Conservation (phyloP, 2,888 invertebrate species). For the Xestia sexstrigata region DNA sequence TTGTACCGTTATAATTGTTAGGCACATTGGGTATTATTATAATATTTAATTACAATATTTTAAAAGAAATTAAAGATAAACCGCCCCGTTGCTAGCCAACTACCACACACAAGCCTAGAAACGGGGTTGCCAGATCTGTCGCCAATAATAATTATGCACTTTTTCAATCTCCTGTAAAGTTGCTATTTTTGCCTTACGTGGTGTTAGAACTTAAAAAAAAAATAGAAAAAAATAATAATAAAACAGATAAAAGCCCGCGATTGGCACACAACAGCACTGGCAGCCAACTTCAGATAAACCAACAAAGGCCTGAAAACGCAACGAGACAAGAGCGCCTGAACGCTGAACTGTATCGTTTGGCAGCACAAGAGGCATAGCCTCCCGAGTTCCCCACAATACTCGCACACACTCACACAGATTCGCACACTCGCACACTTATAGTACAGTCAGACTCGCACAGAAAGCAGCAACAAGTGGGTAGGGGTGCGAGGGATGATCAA, state of each 20-base stretch:
- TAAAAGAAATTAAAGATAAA: too few species aligned
- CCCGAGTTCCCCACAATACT: slow-evolving; percentile 30
- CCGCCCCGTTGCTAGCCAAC: too few species aligned
- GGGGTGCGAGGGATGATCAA: slow-evolving; percentile 79
- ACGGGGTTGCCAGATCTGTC: too few species aligned
- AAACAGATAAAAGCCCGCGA: not conserved
- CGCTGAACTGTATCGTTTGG: slow-evolving; percentile 41
- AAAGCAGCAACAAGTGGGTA: slow-evolving; percentile 80
- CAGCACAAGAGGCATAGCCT: slow-evolving; percentile 43
- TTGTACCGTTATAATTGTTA: too few species aligned
- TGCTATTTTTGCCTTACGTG: too few species aligned
- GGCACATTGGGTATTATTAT: too few species aligned
- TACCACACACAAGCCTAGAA: too few species aligned
- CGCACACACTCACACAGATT: slow-evolving; percentile 44
- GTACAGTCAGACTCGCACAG: slow-evolving; percentile 47
- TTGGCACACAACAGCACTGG: not conserved
- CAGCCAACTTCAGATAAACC: slow-evolving; percentile 24
- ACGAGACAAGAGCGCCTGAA: slow-evolving; percentile 43
- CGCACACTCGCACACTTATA: not conserved
- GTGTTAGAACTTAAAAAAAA: too few species aligned
- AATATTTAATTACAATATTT: too few species aligned
- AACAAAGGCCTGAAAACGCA: slow-evolving; percentile 41
- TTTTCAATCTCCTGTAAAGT: too few species aligned
- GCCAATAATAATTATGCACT: too few species aligned
- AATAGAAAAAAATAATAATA: too few species aligned